A percentile compares a stretch with the other conserved stretches of the same genome.
Conservation (phyloP, 92 coral and sea anemone genomes). For the Metridium senile region DNA sequence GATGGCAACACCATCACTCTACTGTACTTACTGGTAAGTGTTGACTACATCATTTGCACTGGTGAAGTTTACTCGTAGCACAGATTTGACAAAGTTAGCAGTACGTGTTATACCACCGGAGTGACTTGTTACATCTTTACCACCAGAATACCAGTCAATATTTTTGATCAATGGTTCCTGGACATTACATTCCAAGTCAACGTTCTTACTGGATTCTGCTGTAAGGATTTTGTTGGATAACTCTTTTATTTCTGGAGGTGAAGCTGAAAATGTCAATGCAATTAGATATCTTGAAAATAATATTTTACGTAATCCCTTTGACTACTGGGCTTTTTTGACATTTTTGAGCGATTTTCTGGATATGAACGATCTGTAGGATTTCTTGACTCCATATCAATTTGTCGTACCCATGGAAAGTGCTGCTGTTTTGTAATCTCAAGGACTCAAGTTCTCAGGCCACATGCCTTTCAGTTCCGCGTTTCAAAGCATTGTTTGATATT, state of each 20-base stretch:
- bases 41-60: conserved; percentile 9
- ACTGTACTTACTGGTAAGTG: conserved; percentile 3
- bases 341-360: no score
- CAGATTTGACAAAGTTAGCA: conserved; percentile 31
- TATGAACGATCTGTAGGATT: no score
- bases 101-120: conserved; percentile 15
- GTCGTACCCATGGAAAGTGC: no score
- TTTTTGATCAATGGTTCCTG: conserved; percentile 7
- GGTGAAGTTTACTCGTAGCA: conserved; percentile 37
- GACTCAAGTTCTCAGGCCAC: no score
- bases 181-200: conserved; percentile 22
- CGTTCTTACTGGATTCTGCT: neutral
- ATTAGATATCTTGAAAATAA: no score
- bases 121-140: conserved; percentile 26
- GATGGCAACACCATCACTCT: neutral
- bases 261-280: neutral
- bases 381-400: no score
- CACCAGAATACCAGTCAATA: conserved; percentile 26
- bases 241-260: conserved; percentile 3
- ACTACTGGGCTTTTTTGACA: no score
- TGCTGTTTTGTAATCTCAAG: no score
- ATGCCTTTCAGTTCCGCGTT: no score
- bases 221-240: conserved; percentile 15
- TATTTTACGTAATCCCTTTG: neutral
- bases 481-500: no score